phyloP scores from a whole-genome alignment of 2,888 invertebrate species.

The Sphinx pinastri region DNA sequence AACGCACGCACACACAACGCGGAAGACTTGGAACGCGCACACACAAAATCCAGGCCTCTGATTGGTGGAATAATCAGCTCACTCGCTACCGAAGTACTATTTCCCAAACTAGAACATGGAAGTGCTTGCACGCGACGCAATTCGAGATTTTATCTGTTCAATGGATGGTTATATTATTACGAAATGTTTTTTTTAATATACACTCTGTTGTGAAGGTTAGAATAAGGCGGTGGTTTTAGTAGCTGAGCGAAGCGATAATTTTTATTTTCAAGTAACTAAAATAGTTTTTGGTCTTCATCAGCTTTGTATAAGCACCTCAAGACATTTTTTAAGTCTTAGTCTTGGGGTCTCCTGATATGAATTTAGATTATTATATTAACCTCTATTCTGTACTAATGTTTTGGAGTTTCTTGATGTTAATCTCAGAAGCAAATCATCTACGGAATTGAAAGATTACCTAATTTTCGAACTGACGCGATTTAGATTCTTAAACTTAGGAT shows the following conservation, averaged over 20 bases:
- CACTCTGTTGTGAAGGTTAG: conserved; percentile 55
- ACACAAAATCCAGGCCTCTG: background rate
- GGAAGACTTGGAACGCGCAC: conserved; percentile 13
- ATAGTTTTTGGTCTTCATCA: too few species aligned
- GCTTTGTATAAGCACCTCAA: too few species aligned
- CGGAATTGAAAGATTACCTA: too few species aligned
- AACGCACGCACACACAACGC: conserved; percentile 19
- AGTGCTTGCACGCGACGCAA: conserved; percentile 71
- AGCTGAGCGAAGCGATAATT: background rate
- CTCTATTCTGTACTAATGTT: too few species aligned
- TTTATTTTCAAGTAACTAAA: too few species aligned
- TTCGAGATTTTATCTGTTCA: conserved; percentile 77
- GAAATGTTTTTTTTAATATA: conserved; percentile 67
- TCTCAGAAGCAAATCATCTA: too few species aligned
- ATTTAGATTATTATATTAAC: too few species aligned
- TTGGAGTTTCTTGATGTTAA: too few species aligned
- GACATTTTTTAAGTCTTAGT: too few species aligned
- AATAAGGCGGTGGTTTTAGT: conserved; percentile 29
- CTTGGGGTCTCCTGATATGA: too few species aligned
- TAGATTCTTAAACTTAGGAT: too few species aligned
- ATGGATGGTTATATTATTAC: conserved; percentile 77
- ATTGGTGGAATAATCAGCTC: background rate
- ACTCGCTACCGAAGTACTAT: conserved; percentile 5
- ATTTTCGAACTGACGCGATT: too few species aligned
- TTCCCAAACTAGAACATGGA: conserved; percentile 29